Evolutionary conservation across 2,888 invertebrate species (phyloP).

Genomic region (Magallana nippona): DNA sequence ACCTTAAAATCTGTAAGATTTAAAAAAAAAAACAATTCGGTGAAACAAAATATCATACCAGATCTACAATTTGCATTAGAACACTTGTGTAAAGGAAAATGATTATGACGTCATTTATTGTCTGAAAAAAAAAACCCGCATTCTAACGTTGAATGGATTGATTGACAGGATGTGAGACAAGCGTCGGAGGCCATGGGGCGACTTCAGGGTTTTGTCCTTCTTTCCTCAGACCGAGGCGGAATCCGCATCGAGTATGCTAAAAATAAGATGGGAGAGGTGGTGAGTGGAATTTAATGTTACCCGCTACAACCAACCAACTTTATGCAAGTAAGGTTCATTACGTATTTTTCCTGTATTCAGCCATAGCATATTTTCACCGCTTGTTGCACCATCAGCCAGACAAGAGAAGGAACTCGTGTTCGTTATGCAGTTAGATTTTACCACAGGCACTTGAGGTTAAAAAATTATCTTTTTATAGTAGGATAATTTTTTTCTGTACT

Average conservation of each 20-base stretch:
- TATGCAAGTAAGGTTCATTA: constrained; percentile 53
- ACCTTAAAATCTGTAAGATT: too few species aligned
- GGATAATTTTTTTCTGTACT: too few species aligned
- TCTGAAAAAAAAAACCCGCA: too few species aligned
- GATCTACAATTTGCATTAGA: too few species aligned
- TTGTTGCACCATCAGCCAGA: constrained; percentile 28
- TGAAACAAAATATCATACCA: too few species aligned
- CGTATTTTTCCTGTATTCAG: constrained; percentile 40
- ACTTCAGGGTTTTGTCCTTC: constrained; percentile 96
- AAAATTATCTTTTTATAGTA: too few species aligned
- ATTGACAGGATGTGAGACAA: constrained; percentile 87
- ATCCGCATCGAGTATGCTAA: constrained; percentile 99
- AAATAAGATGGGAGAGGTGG: constrained; percentile 96
- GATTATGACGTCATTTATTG: too few species aligned
- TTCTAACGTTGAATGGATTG: not conserved
- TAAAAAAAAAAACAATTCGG: too few species aligned
- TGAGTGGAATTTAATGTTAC: constrained; percentile 61
- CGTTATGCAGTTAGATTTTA: not conserved
- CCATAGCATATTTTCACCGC: constrained; percentile 34
- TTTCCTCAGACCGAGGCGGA: constrained; percentile 97
- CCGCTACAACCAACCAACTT: constrained; percentile 46
- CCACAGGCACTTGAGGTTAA: too few species aligned
- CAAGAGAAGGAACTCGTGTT: not conserved
- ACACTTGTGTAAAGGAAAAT: too few species aligned
- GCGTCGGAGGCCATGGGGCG: constrained; percentile 95